phyloP scores from a whole-genome alignment of 2,113 vertebrate genomes.

The Microcebus tavaratra region DNA sequence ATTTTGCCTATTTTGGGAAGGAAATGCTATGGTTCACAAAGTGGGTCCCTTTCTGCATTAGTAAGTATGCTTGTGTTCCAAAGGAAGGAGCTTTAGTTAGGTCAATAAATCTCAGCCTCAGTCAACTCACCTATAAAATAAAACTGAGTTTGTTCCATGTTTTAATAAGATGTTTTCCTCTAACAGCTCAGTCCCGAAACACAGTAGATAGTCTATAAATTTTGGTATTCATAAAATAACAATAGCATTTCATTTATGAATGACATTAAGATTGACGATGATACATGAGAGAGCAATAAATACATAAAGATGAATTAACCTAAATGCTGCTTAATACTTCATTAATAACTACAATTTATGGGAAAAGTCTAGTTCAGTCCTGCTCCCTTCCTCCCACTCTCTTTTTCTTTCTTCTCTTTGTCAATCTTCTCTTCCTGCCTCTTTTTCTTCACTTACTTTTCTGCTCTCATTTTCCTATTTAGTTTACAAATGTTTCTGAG shows the following conservation, averaged over 20 bases:
- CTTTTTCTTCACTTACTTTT: background rate
- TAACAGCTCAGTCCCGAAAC: background rate
- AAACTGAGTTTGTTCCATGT: background rate
- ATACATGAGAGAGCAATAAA: background rate
- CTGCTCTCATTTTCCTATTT: background rate
- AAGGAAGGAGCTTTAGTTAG: background rate
- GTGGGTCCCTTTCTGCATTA: background rate
- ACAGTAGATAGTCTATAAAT: background rate
- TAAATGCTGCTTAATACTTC: background rate
- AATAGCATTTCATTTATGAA: background rate
- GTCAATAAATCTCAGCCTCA: background rate
- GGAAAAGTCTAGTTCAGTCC: background rate
- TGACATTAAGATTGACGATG: background rate
- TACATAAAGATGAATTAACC: background rate
- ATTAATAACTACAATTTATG: background rate
- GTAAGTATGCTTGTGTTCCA: background rate
- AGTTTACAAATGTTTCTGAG: background rate
- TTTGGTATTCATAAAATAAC: background rate
- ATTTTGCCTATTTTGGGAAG: background rate
- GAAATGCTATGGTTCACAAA: background rate
- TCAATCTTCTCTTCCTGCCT: background rate
- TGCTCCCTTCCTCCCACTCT: background rate
- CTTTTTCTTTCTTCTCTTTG: background rate
- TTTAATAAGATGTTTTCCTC: background rate
- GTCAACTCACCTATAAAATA: background rate